Base-by-base conservation (phyloP, 2,113 vertebrate genomes). In the Anarrhichthys ocellatus region DNA sequence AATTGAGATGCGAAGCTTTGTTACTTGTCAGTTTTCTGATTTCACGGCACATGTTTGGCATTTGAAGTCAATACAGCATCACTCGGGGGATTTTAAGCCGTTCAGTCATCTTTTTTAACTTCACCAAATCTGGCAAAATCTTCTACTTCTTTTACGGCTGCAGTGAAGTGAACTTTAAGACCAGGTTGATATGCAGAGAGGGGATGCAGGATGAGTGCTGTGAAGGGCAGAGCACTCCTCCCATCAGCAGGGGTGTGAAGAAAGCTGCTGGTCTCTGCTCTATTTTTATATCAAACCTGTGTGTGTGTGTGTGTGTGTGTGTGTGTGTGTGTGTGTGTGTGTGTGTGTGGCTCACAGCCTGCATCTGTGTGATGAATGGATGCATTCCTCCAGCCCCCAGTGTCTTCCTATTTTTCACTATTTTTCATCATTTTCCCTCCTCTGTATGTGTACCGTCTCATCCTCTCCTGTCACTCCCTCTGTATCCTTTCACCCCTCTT, bases 351-450 rank as follows among this genome's bases (percentile, higher is more conserved):
- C 32, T 85, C 34, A n/a, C 7, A 32, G 20, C 48, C 36, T 44
- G 50, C 29, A 34, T 76, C 58, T 32, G 8, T 29, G 73, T 87
- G 74, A 88, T 90, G 50, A 89, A 88, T 90, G 76, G 40, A 44
- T 46, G 4, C 8, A 17, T 78, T 58, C 68, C 81, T 74, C 64
- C 74, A 42, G 73, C 67, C 32, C 54, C 34, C 44, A 20, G n/a
- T 2, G 17, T 54, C 56, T 71, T 14, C 61, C 38, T 58, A 14
- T 81, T 78, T 83, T 50, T 81, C 48, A 64, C 36, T 34, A 6
- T 36, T 70, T 78, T 58, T 4, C 63, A 36, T 81, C 36, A 66
- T 56, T 71, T 76, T 65, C 17, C 50, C 29, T 74, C 29, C 1
- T 77, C 6, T 82, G 78, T 63, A 7, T 73, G 52, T 71, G 58